Conservation (phyloP, 2,888 invertebrate species). For the Adelphocoris suturalis region DNA sequence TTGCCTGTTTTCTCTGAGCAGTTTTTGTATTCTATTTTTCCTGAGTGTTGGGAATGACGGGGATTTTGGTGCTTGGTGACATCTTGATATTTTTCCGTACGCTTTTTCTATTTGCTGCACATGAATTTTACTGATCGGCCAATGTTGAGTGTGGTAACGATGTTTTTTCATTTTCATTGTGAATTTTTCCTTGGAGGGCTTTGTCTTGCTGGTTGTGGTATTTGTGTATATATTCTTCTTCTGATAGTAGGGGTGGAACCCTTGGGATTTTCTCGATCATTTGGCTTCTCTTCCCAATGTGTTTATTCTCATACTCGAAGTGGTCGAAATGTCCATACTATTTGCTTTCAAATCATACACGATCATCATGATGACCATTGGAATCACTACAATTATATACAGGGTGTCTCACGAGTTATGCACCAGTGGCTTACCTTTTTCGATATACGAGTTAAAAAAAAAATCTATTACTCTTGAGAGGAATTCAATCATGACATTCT, state of each 20-base stretch:
- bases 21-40: conserved; percentile 10
- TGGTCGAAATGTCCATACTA: too few relatives aligned
- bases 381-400: too few relatives aligned
- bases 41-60: conserved; percentile 49
- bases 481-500: too few relatives aligned
- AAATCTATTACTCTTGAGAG: too few relatives aligned
- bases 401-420: too few relatives aligned
- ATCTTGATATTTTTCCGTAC: conserved; percentile 6
- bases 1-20: not conserved
- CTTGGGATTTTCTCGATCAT: not conserved
- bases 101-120: conserved; percentile 48
- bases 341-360: too few relatives aligned
- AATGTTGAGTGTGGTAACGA: not conserved
- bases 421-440: too few relatives aligned
- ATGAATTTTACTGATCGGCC: conserved; percentile 1
- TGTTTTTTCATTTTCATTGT: conserved; percentile 21
- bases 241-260: not conserved
- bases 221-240: not conserved
- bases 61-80: conserved; percentile 57
- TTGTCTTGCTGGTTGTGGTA: conserved; percentile 37
- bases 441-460: too few relatives aligned
- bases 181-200: not conserved
- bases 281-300: too few relatives aligned
- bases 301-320: too few relatives aligned
- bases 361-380: too few relatives aligned